Evolutionary conservation across 1,140 invertebrate genomes (phyloP), one percentile per base, ranked within the genome.

Genomic region (Parapsyche elsis): DNA sequence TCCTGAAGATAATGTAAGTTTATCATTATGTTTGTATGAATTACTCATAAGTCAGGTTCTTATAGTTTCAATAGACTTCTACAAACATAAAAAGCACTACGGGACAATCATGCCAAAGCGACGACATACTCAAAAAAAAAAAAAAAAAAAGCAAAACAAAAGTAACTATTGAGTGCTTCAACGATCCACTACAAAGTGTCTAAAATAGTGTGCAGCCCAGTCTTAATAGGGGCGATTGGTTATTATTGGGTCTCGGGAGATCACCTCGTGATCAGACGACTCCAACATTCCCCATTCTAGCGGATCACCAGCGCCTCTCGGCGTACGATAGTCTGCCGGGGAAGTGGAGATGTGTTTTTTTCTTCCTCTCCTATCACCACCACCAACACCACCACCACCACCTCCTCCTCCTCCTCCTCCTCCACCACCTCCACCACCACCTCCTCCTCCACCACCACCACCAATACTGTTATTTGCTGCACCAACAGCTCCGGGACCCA

Each of bases 181-280:
- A 71, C 24, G 71, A 79, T 57, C 70, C 64, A 71, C 78, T 79
- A 79, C 78, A 67, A 53, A 19, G 64, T 67, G 64, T 67, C 64
- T 53, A 57, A 24, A 76, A 23, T 24, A 53, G 53, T 23, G 73
- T 16, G 73, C n/a, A n/a, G n/a, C 24, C n/a, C 44, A 12, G 19
- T 53, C 14, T 67, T 61, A 61, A 73, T 24, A n/a, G 26, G 7
- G 71, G 16, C n/a, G 12, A 26, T 30, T 74, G 10, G 30, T 38
- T 38, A 26, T 44, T 19, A 75, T 59, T 57, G 44, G 24, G 71
- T 38, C 5, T 45, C 23, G 61, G 70, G 45, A 70, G 45, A 70
- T 80, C 78, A 84, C 84, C 84, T 84, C 84, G 79, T 84, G 83
- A 81, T 84, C 84, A 21, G 84, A 84, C 24, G 84, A 80, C 53